Conservation (phyloP, 2,113 vertebrate species). For the Symphodus melops region DNA sequence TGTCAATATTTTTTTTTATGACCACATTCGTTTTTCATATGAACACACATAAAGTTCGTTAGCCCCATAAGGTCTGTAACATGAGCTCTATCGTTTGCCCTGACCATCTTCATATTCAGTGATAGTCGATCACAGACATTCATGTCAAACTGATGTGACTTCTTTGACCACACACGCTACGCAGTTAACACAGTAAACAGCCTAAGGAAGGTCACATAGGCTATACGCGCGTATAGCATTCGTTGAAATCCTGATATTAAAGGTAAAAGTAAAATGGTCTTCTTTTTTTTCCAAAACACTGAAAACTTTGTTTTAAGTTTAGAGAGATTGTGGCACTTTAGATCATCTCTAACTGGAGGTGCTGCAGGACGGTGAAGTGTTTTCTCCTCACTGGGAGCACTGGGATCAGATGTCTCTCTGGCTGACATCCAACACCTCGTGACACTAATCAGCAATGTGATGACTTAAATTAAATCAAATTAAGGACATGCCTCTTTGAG, state of each 20-base stretch:
- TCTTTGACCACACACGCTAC: too few species aligned
- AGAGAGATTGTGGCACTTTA: background rate
- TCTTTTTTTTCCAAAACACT: background rate
- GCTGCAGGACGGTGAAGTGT: background rate
- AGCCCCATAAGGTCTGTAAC: background rate
- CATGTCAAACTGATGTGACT: background rate
- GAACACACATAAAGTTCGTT: background rate
- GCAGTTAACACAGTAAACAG: too few species aligned
- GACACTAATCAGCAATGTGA: constrained; percentile 68
- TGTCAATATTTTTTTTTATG: too few species aligned
- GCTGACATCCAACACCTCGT: constrained; percentile 63
- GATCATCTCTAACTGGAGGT: background rate
- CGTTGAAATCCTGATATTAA: background rate
- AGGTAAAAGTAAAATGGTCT: background rate
- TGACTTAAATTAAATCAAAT: constrained; percentile 50
- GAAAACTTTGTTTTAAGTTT: background rate
- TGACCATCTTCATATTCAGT: too few species aligned
- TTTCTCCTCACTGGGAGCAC: constrained; percentile 38
- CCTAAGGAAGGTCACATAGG: background rate
- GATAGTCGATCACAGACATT: too few species aligned
- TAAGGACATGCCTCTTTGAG: background rate
- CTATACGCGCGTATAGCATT: background rate
- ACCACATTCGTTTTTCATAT: too few species aligned
- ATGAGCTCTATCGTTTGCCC: background rate
- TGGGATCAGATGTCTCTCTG: constrained; percentile 57